These are phyloP conservation scores for Dasypogon diadema DNA, from an alignment of 2,888 invertebrate genomes.

Conservation along the genomic window DNA sequence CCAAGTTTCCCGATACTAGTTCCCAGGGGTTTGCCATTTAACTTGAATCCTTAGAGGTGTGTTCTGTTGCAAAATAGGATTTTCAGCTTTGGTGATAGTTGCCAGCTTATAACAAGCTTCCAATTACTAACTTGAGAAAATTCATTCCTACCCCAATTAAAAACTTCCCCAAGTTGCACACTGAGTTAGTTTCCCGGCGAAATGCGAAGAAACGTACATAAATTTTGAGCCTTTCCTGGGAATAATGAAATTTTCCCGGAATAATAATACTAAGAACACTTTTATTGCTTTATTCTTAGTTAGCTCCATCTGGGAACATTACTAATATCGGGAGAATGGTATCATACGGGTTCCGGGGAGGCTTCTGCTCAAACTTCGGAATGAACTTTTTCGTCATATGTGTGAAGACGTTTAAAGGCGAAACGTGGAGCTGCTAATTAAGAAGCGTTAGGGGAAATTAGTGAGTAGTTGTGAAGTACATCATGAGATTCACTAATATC, in stretches of 20 bases:
- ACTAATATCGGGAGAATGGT: conserved; percentile 26
- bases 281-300: conserved; percentile 35
- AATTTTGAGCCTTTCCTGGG: conserved; percentile 12
- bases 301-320: conserved; percentile 26
- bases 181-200: neutral
- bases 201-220: conserved; percentile 26
- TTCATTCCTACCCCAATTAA: conserved; percentile 41
- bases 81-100: conserved; percentile 37
- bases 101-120: conserved; percentile 40
- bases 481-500: neutral
- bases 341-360: neutral
- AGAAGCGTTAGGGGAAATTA: neutral
- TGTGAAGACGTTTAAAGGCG: neutral
- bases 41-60: neutral
- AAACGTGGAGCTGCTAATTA: neutral
- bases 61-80: conserved; percentile 11
- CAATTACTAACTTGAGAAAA: conserved; percentile 36
- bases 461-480: neutral
- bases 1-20: neutral
- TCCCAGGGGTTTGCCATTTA: neutral
- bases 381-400: neutral
- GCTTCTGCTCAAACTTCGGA: neutral
- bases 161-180: conserved; percentile 32
- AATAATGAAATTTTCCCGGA: conserved; percentile 39
- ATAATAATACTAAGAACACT: conserved; percentile 35